These are phyloP conservation scores for Chirona hameri DNA, from an alignment of 2,888 invertebrate genomes.

Conservation along the genomic window DNA sequence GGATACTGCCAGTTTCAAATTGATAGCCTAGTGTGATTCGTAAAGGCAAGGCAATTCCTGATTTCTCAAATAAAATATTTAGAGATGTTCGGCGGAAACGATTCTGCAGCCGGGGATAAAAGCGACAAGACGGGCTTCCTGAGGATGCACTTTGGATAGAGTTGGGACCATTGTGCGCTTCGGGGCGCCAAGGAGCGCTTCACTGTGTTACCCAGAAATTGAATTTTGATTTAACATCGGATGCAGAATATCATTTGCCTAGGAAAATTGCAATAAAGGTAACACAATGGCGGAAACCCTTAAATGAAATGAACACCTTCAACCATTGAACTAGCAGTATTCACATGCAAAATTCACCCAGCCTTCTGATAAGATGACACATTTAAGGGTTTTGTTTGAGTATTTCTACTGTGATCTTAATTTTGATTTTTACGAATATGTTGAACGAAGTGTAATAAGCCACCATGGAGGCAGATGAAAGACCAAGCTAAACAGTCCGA, in stretches of 20 bases:
- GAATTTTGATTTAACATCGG: neutral
- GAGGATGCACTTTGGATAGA: neutral
- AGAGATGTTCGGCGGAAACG: neutral
- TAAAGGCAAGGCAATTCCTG: neutral
- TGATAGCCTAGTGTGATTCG: conserved; percentile 10
- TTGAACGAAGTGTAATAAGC: too few relatives aligned
- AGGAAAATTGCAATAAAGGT: too few relatives aligned
- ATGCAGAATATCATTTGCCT: neutral
- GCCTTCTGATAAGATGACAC: too few relatives aligned
- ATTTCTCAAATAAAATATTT: conserved; percentile 26
- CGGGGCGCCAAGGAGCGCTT: neutral
- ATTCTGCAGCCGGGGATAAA: neutral
- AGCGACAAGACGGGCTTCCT: neutral
- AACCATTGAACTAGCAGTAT: too few relatives aligned
- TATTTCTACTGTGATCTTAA: too few relatives aligned
- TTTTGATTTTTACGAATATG: too few relatives aligned
- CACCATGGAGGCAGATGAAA: too few relatives aligned
- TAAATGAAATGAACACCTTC: too few relatives aligned
- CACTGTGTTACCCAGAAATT: neutral
- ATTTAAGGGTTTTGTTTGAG: too few relatives aligned
- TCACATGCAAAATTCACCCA: too few relatives aligned
- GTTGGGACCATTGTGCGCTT: neutral
- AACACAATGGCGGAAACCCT: too few relatives aligned
- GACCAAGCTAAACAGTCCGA: too few relatives aligned
- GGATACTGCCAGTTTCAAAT: conserved; percentile 24